Conservation (phyloP, 2,888 invertebrate species). For the Oscheius onirici region DNA sequence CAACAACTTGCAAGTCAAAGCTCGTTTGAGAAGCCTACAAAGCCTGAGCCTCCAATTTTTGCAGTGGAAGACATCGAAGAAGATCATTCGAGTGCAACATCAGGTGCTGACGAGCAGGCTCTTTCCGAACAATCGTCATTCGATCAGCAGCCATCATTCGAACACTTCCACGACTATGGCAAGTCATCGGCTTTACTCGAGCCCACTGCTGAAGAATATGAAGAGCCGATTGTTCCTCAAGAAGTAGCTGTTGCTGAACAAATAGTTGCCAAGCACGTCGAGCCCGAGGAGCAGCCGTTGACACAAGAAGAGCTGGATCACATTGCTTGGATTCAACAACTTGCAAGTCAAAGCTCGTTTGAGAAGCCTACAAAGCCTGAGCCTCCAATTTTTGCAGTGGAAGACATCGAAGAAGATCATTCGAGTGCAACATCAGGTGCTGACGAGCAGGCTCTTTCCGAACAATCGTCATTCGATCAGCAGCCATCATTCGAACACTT, state of each 20-base stretch:
- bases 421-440: constrained; percentile 44
- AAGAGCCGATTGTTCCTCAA: constrained; percentile 11
- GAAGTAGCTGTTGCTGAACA: constrained; percentile 29
- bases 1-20: too few relatives aligned
- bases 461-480: constrained; percentile 13
- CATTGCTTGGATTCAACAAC: constrained; percentile 44
- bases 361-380: constrained; percentile 3
- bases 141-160: background rate
- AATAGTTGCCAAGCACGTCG: background rate
- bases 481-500: background rate
- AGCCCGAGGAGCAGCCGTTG: background rate
- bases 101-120: background rate
- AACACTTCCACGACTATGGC: background rate
- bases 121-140: background rate
- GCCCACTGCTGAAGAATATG: background rate
- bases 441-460: constrained; percentile 36
- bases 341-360: constrained; percentile 37
- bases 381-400: constrained; percentile 5
- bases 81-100: background rate
- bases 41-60: too few relatives aligned
- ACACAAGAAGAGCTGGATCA: constrained; percentile 43
- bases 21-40: too few relatives aligned
- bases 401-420: constrained; percentile 34
- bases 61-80: background rate
- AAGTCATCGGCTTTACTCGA: background rate